phyloP scores from a whole-genome alignment of 2,113 vertebrate genomes.

The Gobio gobio region DNA sequence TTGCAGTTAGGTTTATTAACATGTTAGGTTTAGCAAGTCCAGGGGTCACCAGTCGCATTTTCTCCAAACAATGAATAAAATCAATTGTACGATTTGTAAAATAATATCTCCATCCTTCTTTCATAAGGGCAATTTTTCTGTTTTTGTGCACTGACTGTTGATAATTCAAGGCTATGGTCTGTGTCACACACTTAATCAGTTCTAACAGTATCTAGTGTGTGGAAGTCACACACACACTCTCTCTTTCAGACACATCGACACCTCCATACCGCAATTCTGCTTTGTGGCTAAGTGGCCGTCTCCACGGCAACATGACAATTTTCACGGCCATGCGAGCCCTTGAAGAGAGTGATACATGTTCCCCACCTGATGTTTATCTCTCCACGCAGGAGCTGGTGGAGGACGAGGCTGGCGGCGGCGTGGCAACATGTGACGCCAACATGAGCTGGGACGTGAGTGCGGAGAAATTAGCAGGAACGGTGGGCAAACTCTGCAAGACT shows the following conservation, averaged over 20 bases:
- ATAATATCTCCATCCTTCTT: neutral
- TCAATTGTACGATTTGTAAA: neutral
- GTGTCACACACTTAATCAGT: slow-evolving; percentile 25
- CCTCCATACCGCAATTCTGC: slow-evolving; percentile 14
- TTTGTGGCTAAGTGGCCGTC: slow-evolving; percentile 47
- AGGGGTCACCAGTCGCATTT: neutral
- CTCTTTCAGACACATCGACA: slow-evolving; percentile 38
- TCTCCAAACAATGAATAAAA: neutral
- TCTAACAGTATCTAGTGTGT: neutral
- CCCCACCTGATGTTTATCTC: slow-evolving; percentile 23
- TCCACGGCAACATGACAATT: slow-evolving; percentile 46
- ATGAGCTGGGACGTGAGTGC: slow-evolving; percentile 54
- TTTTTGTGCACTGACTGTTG: neutral
- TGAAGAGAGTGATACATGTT: neutral
- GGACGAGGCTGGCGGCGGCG: slow-evolving; percentile 47
- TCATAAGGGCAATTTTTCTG: neutral
- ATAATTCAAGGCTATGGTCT: neutral
- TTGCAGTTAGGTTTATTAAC: too few species aligned
- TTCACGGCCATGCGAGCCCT: neutral
- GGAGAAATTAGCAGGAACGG: slow-evolving; percentile 55
- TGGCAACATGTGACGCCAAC: slow-evolving; percentile 37
- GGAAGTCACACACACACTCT: neutral
- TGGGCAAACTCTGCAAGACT: slow-evolving; percentile 64
- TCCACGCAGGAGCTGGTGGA: slow-evolving; percentile 57
- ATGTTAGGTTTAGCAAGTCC: too few species aligned